Percentiles rank a stretch among this genome's conserved stretches.
Conservation (phyloP, 1,140 invertebrate genomes). For the Drosophila nebulosa region DNA sequence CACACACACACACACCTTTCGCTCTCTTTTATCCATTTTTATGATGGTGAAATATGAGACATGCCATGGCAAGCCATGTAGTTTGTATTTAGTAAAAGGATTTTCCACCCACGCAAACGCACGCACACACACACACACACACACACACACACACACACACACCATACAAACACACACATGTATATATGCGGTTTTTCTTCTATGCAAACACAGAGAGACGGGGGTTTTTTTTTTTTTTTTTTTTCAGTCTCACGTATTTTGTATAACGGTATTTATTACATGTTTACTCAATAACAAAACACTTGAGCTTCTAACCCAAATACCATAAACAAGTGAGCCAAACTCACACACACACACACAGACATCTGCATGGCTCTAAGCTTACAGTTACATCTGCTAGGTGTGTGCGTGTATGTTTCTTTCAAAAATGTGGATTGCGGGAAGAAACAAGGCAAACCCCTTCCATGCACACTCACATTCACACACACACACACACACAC, state of each 20-base stretch:
- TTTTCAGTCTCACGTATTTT: conserved; percentile 47
- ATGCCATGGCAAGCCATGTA: conserved; percentile 39
- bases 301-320: conserved; percentile 72
- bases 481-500: background rate
- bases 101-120: conserved; percentile 38
- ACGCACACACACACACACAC: conserved; percentile 9
- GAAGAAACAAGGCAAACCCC: background rate
- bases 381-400: background rate
- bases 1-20: conserved; percentile 26
- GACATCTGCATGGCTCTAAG: background rate
- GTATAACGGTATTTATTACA: conserved; percentile 70
- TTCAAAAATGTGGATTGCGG: background rate
- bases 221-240: background rate
- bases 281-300: conserved; percentile 73
- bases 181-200: conserved; percentile 8
- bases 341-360: conserved; percentile 19
- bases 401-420: background rate
- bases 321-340: conserved; percentile 67
- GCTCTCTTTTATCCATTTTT: conserved; percentile 43
- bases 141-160: background rate
- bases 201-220: conserved; percentile 47
- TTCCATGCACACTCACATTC: background rate
- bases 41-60: conserved; percentile 65
- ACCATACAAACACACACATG: background rate
- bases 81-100: conserved; percentile 70